phyloP scores from a whole-genome alignment of 2,888 invertebrate species.

The Andrena camellia region DNA sequence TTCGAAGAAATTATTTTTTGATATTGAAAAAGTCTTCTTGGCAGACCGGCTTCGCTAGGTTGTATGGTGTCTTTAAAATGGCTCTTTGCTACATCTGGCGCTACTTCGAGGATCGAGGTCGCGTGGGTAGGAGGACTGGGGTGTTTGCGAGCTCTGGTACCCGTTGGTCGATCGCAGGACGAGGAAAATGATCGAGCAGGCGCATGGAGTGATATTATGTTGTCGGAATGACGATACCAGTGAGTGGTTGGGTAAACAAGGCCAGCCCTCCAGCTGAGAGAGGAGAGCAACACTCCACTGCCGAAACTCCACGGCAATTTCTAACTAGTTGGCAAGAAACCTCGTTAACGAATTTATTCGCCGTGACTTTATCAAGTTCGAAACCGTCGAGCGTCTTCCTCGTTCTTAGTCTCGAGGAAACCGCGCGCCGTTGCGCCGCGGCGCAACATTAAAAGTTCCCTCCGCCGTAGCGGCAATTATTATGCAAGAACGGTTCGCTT shows the following conservation, averaged over 20 bases:
- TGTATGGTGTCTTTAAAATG: neutral
- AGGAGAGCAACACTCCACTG: slow-evolving; percentile 54
- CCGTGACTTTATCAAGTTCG: slow-evolving; percentile 66
- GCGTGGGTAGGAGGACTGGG: too few species aligned
- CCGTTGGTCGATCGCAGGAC: too few species aligned
- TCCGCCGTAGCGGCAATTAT: slow-evolving; percentile 28
- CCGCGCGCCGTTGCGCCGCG: neutral
- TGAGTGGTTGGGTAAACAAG: slow-evolving; percentile 25
- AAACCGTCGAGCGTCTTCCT: slow-evolving; percentile 43
- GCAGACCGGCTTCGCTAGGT: neutral
- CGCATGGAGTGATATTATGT: neutral
- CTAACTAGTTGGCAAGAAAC: slow-evolving; percentile 70
- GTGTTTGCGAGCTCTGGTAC: too few species aligned
- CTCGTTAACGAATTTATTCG: slow-evolving; percentile 72
- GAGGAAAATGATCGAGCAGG: too few species aligned
- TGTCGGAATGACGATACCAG: slow-evolving; percentile 42
- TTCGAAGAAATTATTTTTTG: neutral
- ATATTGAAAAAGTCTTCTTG: neutral
- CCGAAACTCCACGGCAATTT: slow-evolving; percentile 59
- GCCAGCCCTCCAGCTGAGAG: slow-evolving; percentile 41
- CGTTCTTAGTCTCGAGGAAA: slow-evolving; percentile 32
- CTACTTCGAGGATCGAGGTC: too few species aligned
- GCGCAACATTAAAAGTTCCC: slow-evolving; percentile 45
- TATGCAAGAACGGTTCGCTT: slow-evolving; percentile 10
- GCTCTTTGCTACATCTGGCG: neutral